Conservation (phyloP, 1,140 invertebrate genomes). For the Nylanderia fulva region DNA sequence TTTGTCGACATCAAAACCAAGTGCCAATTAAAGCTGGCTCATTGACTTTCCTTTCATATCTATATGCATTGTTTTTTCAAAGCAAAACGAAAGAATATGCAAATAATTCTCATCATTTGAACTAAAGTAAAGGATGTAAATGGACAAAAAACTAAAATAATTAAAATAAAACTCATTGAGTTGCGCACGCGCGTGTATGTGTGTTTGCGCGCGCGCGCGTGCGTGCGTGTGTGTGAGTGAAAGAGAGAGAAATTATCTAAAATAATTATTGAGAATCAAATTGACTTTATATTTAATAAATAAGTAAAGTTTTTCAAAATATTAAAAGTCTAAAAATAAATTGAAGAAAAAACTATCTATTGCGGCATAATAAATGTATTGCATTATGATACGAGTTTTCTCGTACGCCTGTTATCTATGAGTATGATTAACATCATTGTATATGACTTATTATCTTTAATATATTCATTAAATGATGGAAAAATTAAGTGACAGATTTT, state of each 20-base stretch:
- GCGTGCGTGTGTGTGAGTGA: no score
- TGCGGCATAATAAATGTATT: no score
- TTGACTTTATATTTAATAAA: neutral
- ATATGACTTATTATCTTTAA: neutral
- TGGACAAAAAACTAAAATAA: neutral
- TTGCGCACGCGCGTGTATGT: neutral
- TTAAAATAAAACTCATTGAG: neutral
- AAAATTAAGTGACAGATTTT: neutral
- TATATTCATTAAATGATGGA: neutral
- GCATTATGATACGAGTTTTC: no score
- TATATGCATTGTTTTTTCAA: neutral
- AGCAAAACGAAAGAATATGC: neutral
- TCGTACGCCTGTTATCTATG: no score
- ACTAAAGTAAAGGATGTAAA: neutral
- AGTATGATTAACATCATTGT: no score
- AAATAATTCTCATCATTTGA: neutral
- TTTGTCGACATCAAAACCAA: constrained; percentile 93
- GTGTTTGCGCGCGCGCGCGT: no score
- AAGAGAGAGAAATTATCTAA: neutral
- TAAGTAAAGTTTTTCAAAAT: no score
- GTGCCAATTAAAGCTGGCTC: constrained; percentile 88
- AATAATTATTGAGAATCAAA: neutral
- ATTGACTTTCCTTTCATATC: neutral
- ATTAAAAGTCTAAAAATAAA: no score
- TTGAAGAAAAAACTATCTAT: no score